Conservation (phyloP, 2,888 invertebrate genomes). For the Lobophora halterata region DNA sequence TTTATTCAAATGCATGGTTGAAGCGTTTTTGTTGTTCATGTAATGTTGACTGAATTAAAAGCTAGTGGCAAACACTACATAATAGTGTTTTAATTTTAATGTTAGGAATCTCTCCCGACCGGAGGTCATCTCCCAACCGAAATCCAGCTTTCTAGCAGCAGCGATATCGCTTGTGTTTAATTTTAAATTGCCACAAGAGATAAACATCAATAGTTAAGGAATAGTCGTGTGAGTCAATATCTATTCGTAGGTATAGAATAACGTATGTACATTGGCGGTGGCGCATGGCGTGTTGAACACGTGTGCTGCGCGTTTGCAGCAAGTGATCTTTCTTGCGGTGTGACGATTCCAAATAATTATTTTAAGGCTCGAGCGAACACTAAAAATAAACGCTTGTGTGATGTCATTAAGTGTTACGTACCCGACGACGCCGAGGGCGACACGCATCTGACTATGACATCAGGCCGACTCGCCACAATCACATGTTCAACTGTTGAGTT, state of each 20-base stretch:
- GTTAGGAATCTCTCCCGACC: too few relatives aligned
- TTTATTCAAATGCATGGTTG: not conserved
- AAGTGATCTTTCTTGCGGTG: conserved; percentile 47
- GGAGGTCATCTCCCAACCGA: too few relatives aligned
- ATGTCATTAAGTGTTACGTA: conserved; percentile 76
- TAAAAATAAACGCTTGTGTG: conserved; percentile 71
- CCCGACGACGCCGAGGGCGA: conserved; percentile 40
- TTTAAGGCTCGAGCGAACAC: conserved; percentile 66
- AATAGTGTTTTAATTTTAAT: too few relatives aligned
- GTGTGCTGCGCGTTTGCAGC: conserved; percentile 43
- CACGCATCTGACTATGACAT: conserved; percentile 72
- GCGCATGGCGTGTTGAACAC: conserved; percentile 27
- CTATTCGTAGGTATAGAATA: conserved; percentile 21
- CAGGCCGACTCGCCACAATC: conserved; percentile 58
- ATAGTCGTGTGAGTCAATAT: conserved; percentile 10
- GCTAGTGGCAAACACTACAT: not conserved
- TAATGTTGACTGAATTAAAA: too few relatives aligned
- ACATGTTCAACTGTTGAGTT: conserved; percentile 58
- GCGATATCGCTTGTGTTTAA: not conserved
- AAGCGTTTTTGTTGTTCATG: conserved; percentile 5
- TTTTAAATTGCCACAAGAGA: conserved; percentile 1
- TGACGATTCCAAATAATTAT: conserved; percentile 64
- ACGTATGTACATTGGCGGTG: conserved; percentile 19
- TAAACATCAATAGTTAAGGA: conserved; percentile 5
- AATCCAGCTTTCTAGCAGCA: too few relatives aligned